These are phyloP conservation scores for Tragulus kanchil DNA, from an alignment of 2,113 vertebrate species.

Conservation along the genomic window DNA sequence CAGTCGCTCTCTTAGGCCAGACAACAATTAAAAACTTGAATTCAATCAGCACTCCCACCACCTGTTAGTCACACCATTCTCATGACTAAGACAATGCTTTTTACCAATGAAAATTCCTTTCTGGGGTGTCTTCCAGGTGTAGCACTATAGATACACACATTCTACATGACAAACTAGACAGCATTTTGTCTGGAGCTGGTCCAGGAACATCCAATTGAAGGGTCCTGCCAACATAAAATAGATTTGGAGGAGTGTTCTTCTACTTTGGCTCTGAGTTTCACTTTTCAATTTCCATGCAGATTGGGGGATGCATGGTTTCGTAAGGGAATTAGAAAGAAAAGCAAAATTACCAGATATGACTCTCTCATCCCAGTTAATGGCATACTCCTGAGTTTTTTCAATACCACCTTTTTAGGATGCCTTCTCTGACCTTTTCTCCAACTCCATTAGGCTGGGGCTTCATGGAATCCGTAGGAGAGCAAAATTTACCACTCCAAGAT, in stretches of 20 bases:
- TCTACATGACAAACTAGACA: background rate
- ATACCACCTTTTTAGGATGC: background rate
- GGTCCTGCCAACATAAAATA: background rate
- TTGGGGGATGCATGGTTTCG: background rate
- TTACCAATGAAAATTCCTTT: slow-evolving; percentile 18
- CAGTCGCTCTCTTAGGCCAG: slow-evolving; percentile 39
- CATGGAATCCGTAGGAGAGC: background rate
- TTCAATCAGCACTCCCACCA: background rate
- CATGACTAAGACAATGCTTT: background rate
- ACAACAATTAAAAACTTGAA: slow-evolving; percentile 21
- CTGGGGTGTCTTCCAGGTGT: background rate
- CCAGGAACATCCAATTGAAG: background rate
- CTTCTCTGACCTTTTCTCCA: background rate
- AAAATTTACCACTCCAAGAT: background rate
- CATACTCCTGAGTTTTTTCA: background rate
- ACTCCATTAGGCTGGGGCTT: background rate
- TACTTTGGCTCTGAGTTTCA: background rate
- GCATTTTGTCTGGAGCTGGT: background rate
- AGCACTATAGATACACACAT: background rate
- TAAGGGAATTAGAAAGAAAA: background rate
- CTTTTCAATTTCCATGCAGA: background rate
- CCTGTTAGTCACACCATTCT: background rate
- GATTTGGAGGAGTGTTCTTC: background rate
- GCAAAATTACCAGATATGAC: background rate
- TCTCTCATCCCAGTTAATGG: background rate